Evolutionary conservation across 2,797 vertebrate genomes (phyloP).

Genomic region (Gobio occitaniae): DNA sequence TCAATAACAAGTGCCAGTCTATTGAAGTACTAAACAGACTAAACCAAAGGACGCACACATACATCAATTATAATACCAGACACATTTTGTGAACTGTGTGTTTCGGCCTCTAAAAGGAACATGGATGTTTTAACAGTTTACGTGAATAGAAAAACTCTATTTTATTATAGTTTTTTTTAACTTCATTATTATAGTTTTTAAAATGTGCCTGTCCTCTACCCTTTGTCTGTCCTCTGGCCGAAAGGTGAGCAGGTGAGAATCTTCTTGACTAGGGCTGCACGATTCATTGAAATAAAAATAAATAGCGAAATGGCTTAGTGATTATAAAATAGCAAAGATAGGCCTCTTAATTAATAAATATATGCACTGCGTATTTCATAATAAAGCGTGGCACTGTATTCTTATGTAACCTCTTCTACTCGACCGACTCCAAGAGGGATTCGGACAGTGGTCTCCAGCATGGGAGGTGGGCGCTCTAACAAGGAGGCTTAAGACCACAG

Average conservation of each 20-base stretch:
- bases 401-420: no score
- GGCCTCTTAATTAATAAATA: background rate
- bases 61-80: background rate
- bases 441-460: no score
- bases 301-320: no score
- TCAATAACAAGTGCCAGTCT: conserved; percentile 3
- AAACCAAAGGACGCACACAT: background rate
- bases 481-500: no score
- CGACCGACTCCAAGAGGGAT: no score
- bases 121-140: background rate
- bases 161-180: background rate
- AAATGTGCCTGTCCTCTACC: no score
- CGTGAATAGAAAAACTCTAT: background rate
- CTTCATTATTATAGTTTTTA: no score
- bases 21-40: conserved; percentile 1
- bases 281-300: no score
- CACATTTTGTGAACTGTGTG: background rate
- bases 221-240: no score
- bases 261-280: no score
- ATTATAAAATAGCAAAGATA: background rate
- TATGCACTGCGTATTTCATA: background rate
- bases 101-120: background rate
- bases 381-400: background rate
- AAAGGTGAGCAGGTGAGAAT: no score
- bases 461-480: no score